A percentile compares a stretch with the other conserved stretches of the same genome.
These are phyloP conservation scores for Esox niger DNA, from an alignment of 2,113 vertebrate species.

Conservation along the genomic window DNA sequence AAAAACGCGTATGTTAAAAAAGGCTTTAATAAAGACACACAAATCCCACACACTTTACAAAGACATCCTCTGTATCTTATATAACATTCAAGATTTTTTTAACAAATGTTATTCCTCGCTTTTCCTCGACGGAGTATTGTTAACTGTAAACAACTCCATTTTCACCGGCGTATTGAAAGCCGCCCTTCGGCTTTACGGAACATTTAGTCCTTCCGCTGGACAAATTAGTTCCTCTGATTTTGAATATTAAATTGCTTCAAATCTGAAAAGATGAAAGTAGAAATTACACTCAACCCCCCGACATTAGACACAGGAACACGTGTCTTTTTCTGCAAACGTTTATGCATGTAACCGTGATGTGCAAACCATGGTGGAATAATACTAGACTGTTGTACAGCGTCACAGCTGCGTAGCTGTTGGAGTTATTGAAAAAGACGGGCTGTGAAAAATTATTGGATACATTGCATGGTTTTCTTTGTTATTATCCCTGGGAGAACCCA, in stretches of 20 bases:
- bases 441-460: slow-evolving; percentile 21
- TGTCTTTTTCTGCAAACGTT: background rate
- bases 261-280: background rate
- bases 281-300: background rate
- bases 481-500: slow-evolving; percentile 9
- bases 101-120: background rate
- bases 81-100: background rate
- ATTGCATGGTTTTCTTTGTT: slow-evolving; percentile 29
- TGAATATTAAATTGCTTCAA: background rate
- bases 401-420: slow-evolving; percentile 44
- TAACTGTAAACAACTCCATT: slow-evolving; percentile 38
- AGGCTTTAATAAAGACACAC: too few relatives aligned
- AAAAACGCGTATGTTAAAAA: too few relatives aligned
- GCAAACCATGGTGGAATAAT: slow-evolving; percentile 40
- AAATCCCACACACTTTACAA: background rate
- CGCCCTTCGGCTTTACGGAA: slow-evolving; percentile 23
- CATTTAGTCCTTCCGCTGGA: slow-evolving; percentile 59
- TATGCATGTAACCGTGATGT: background rate
- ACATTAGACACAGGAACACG: background rate
- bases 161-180: slow-evolving; percentile 14
- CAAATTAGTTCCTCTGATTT: slow-evolving; percentile 31
- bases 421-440: slow-evolving; percentile 29
- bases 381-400: slow-evolving; percentile 36
- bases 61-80: background rate
- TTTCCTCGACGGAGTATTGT: slow-evolving; percentile 21